These are phyloP conservation scores for Trididemnum clinides DNA, from an alignment of 23 tunicate species.

Conservation along the genomic window DNA sequence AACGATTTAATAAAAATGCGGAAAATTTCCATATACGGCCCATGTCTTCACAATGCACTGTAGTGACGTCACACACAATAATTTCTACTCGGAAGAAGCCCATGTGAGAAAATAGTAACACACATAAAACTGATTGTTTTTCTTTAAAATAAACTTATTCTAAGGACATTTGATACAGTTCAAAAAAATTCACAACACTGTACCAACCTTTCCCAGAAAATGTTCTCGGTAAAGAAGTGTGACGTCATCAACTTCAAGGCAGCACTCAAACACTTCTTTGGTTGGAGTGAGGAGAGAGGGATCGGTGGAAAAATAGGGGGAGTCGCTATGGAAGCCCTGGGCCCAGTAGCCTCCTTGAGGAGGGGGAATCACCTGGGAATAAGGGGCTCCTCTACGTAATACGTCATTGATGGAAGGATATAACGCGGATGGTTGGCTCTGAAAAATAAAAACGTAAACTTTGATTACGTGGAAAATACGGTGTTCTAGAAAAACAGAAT, in stretches of 20 bases:
- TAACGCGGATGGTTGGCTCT: conserved; percentile 11
- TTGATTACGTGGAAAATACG: no score
- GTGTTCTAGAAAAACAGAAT: no score
- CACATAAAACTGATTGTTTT: no score
- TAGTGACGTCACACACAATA: neutral
- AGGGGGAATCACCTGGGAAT: conserved; percentile 96
- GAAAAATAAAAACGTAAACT: neutral
- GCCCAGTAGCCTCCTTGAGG: conserved; percentile 96
- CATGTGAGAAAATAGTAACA: no score
- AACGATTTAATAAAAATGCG: conserved; percentile 56
- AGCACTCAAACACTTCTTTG: neutral
- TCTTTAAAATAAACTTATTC: no score
- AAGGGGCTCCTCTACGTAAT: conserved; percentile 75
- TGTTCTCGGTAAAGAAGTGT: conserved; percentile 85
- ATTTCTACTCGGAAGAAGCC: neutral
- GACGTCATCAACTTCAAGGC: conserved; percentile 79
- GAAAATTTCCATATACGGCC: no score
- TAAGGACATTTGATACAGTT: no score
- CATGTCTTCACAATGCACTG: no score
- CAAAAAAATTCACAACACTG: no score
- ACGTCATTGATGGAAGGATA: conserved; percentile 96
- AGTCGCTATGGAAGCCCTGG: conserved; percentile 88
- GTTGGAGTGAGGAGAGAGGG: conserved; percentile 7
- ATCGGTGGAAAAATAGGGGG: conserved; percentile 52
- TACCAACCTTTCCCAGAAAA: conserved; percentile 41